Percentiles rank a stretch among this genome's conserved stretches.
phyloP scores from a whole-genome alignment of 2,888 invertebrate species.

The Mimumesa dahlbomi region DNA sequence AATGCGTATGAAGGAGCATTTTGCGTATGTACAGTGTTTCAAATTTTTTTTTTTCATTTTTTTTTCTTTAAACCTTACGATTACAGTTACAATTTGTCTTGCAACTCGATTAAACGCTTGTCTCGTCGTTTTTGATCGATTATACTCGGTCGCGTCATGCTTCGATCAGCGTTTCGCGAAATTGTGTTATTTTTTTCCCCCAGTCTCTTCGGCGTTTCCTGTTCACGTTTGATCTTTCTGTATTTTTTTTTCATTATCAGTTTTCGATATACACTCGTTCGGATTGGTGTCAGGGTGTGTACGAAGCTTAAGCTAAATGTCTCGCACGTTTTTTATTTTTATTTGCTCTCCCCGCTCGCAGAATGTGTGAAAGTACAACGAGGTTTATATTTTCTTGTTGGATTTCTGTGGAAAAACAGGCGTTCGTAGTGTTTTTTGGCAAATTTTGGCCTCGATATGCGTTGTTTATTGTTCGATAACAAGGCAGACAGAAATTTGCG shows the following conservation, averaged over 20 bases:
- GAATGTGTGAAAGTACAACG: not conserved
- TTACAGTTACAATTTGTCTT: conserved; percentile 29
- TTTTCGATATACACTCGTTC: not conserved
- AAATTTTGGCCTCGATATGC: too few species aligned
- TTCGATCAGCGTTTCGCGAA: not conserved
- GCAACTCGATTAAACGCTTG: conserved; percentile 40
- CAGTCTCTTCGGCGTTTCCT: not conserved
- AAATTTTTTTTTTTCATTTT: too few species aligned
- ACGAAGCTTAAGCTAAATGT: conserved; percentile 44
- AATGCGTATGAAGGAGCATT: conserved; percentile 55
- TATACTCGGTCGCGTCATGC: not conserved
- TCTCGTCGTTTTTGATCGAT: not conserved
- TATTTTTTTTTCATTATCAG: too few species aligned
- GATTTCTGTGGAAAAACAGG: too few species aligned
- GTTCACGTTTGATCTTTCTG: too few species aligned
- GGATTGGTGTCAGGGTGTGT: conserved; percentile 5
- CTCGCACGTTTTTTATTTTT: conserved; percentile 6
- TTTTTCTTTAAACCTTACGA: conserved; percentile 40
- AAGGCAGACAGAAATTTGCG: too few species aligned
- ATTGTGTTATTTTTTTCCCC: not conserved
- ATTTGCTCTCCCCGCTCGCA: too few species aligned
- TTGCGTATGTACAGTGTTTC: conserved; percentile 59
- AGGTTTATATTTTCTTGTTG: too few species aligned
- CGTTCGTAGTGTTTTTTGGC: too few species aligned
- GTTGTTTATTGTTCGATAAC: too few species aligned